Conservation (phyloP, 2,113 vertebrate species). For the Crotalus viridis region DNA sequence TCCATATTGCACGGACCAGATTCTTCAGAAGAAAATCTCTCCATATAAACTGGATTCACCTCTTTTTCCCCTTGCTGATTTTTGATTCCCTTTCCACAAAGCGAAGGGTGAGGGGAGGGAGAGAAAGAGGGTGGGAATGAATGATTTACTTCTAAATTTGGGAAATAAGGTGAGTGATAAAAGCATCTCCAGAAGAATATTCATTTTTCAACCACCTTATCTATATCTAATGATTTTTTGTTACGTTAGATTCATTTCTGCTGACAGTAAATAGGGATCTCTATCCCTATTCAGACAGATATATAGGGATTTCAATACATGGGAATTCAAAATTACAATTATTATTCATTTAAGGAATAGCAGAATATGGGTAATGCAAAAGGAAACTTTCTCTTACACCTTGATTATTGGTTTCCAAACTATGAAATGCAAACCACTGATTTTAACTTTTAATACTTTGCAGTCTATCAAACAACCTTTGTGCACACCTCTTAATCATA, state of each 20-base stretch:
- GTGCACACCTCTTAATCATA: background rate
- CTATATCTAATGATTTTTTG: constrained; percentile 43
- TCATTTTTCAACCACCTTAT: constrained; percentile 38
- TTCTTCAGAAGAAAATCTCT: constrained; percentile 56
- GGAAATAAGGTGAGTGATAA: constrained; percentile 4
- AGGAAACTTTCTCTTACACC: background rate
- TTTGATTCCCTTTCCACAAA: background rate
- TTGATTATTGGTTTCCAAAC: background rate
- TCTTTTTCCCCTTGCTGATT: constrained; percentile 23
- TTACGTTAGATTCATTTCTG: constrained; percentile 50
- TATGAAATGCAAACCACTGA: background rate
- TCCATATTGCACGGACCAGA: constrained; percentile 66
- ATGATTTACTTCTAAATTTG: background rate
- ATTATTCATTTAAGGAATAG: background rate
- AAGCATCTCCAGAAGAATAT: background rate
- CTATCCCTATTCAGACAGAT: background rate
- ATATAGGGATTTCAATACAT: constrained; percentile 40
- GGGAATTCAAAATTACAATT: constrained; percentile 26
- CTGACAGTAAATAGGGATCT: constrained; percentile 26
- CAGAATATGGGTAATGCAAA: background rate
- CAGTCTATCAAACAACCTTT: background rate
- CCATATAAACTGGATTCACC: background rate
- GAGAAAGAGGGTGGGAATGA: no score
- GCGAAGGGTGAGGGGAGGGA: background rate
- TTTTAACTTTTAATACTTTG: background rate